Evolutionary conservation across 1,140 invertebrate genomes (phyloP), one percentile per base, ranked within the genome.

Genomic region (Lerema accius): DNA sequence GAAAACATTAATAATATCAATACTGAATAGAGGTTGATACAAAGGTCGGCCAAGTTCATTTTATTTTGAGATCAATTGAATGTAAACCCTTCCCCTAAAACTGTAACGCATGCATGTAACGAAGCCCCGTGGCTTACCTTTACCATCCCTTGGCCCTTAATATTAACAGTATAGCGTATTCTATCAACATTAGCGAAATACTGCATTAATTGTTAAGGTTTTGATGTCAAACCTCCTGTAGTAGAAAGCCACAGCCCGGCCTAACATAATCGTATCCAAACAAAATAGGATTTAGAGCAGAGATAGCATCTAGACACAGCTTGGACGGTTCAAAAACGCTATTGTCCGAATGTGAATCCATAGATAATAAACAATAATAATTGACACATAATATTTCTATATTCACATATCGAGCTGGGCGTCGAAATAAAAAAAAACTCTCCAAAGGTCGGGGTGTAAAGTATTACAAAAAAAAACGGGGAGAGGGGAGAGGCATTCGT

Each of bases 391-490:
- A 53, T 53, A 39, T 53, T 42, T 37, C 50, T 53, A 53, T 53
- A 53, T 53, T 53, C 50, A 55, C 51, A 55, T 28, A 39, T 55
- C 51, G 51, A 55, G 17, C 37, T 42, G 59, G n/a, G 63, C 63
- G 50, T 56, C 65, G 53, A 58, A 63, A 49, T 40, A 26, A 42
- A 42, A 55, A 40, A 23, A 46, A 53, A 32, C 37, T n/a, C n/a
- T 35, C 46, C 37, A 16, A 51, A 59, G 10, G 11, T 40, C 39
- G 11, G 50, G 13, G 16, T 15, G 14, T 43, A 45, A 28, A 55
- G 28, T 49, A 14, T 50, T 70, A 43, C 70, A n/a, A n/a, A 81
- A 76, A 82, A 76, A 73, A 79, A 73, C 67, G 64, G 9, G 51
- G 39, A 65, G 35, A 17, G 3, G 42, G 16, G 15, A 16, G 15